These are phyloP conservation scores for Nyctibius grandis DNA, from an alignment of 2,797 vertebrate genomes.

Conservation along the genomic window DNA sequence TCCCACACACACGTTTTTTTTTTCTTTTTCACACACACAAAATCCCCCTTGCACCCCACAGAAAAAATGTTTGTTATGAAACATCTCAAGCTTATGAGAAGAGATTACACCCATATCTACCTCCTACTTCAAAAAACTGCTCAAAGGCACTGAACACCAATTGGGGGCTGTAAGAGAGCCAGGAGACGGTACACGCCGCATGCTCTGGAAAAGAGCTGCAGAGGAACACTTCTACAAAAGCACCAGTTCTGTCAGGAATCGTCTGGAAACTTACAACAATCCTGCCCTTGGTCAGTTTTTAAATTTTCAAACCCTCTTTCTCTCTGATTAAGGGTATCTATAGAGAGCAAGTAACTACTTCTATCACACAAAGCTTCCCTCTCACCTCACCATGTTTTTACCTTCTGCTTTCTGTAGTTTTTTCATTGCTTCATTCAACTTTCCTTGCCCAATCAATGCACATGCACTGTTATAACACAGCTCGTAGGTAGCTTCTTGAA, in stretches of 20 bases:
- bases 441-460: constrained; percentile 89
- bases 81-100: background rate
- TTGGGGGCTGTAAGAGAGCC: background rate
- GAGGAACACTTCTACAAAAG: background rate
- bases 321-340: background rate
- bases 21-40: background rate
- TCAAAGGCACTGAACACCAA: background rate
- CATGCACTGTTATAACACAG: constrained; percentile 95
- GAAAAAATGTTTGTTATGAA: background rate
- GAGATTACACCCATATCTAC: background rate
- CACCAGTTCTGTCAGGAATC: background rate
- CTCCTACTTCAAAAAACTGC: background rate
- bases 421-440: constrained; percentile 84
- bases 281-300: background rate
- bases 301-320: background rate
- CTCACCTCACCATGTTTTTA: constrained; percentile 58
- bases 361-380: background rate
- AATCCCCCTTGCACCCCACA: background rate
- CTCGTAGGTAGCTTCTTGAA: constrained; percentile 92
- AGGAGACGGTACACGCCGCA: background rate
- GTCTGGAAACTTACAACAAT: background rate
- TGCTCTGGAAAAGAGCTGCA: background rate
- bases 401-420: constrained; percentile 93
- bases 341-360: background rate
- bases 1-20: too few relatives aligned